Conservation (phyloP, 2,797 vertebrate species). For the Selene dorsalis region DNA sequence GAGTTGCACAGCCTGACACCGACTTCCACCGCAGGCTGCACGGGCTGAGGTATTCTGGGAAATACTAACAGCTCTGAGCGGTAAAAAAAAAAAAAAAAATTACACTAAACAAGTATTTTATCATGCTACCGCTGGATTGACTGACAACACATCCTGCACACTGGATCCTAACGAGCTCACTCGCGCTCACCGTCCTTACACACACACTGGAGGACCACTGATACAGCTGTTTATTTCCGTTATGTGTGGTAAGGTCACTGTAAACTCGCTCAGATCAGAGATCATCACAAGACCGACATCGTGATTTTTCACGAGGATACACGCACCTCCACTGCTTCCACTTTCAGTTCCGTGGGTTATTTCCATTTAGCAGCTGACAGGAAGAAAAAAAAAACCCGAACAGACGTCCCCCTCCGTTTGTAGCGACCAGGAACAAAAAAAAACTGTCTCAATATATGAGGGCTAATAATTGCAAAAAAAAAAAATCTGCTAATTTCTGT, state of each 20-base stretch:
- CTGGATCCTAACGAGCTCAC: conserved; percentile 12
- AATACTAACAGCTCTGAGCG: neutral
- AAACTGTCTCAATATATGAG: neutral
- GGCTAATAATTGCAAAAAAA: conserved; percentile 10
- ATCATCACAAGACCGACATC: neutral
- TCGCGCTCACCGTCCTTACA: neutral
- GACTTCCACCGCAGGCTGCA: conserved; percentile 1
- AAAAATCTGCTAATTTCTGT: conserved; percentile 30
- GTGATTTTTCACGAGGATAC: conserved; percentile 17
- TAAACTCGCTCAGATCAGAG: conserved; percentile 16
- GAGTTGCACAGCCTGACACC: neutral
- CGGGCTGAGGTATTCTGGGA: neutral
- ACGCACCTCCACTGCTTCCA: conserved; percentile 81
- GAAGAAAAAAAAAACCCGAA: conserved; percentile 13
- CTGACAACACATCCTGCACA: conserved; percentile 30
- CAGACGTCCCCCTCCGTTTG: conserved; percentile 52
- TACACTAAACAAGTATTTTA: conserved; percentile 3
- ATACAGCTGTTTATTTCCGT: neutral
- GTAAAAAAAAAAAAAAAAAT: neutral
- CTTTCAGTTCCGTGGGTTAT: conserved; percentile 75
- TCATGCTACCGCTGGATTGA: too few species aligned
- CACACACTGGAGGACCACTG: conserved; percentile 26
- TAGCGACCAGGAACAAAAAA: conserved; percentile 37
- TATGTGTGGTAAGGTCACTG: conserved; percentile 27
- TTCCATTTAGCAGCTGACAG: conserved; percentile 79